Evolutionary conservation across 92 coral and sea anemone species (phyloP).

Genomic region (Diadumene lineata): DNA sequence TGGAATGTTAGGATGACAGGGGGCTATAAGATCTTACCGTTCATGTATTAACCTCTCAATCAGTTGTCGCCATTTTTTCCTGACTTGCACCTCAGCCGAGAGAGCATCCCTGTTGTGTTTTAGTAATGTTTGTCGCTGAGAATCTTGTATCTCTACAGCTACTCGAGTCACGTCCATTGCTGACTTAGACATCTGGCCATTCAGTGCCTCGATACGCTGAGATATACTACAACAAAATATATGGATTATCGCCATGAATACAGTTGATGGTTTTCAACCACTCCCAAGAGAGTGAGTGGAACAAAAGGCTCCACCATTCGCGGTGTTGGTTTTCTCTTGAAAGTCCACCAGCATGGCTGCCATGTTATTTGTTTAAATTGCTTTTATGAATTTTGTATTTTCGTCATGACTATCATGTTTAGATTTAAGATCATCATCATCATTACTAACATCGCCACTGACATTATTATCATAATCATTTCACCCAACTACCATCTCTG

Average conservation of each 20-base stretch:
- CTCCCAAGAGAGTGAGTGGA: no score
- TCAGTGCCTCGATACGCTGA: slow-evolving; percentile 66
- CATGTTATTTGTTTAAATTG: no score
- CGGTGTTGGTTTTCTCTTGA: no score
- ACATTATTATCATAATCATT: background rate
- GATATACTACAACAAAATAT: slow-evolving; percentile 41
- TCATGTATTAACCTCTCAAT: slow-evolving; percentile 90
- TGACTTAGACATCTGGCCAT: slow-evolving; percentile 57
- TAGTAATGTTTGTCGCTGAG: slow-evolving; percentile 87
- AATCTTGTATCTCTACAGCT: slow-evolving; percentile 88
- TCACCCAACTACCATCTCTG: no score
- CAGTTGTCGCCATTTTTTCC: slow-evolving; percentile 90
- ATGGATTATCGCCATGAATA: background rate
- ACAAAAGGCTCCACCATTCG: no score
- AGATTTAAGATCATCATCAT: background rate
- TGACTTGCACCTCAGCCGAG: slow-evolving; percentile 91
- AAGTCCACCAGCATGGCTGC: no score
- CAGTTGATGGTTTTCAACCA: no score
- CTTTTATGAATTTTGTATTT: no score
- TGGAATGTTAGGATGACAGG: background rate
- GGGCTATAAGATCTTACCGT: slow-evolving; percentile 43
- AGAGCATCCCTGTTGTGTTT: slow-evolving; percentile 85
- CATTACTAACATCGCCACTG: background rate
- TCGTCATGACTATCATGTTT: background rate
- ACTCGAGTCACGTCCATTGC: slow-evolving; percentile 87